These are phyloP conservation scores for Drosophila subobscura DNA, from an alignment of 1,140 invertebrate genomes.

Conservation along the genomic window DNA sequence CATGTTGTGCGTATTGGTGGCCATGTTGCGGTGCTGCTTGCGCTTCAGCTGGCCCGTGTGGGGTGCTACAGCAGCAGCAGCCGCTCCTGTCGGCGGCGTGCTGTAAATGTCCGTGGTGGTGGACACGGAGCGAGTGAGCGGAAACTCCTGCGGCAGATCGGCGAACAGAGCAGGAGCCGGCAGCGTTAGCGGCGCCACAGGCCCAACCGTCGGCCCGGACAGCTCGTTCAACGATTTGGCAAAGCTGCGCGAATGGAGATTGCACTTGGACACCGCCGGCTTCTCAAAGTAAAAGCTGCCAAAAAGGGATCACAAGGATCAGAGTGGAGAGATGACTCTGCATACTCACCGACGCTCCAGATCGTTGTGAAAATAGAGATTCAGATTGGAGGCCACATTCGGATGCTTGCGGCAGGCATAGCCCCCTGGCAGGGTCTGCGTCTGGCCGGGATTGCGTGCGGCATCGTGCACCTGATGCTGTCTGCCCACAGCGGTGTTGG, in stretches of 20 bases:
- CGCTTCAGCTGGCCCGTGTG: slow-evolving; percentile 15
- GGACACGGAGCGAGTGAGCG: slow-evolving; percentile 78
- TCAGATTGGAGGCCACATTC: slow-evolving; percentile 53
- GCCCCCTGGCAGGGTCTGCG: slow-evolving; percentile 57
- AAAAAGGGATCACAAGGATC: not conserved
- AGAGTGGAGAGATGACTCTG: not conserved
- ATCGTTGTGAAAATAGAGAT: slow-evolving; percentile 66
- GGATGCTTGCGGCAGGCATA: slow-evolving; percentile 66
- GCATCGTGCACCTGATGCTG: slow-evolving; percentile 63
- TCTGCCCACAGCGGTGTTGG: slow-evolving; percentile 36
- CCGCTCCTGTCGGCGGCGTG: not conserved
- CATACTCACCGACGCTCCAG: slow-evolving; percentile 54
- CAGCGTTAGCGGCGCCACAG: slow-evolving; percentile 29
- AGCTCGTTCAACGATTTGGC: slow-evolving; percentile 82
- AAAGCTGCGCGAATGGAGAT: slow-evolving; percentile 75
- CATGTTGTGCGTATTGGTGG: slow-evolving; percentile 54
- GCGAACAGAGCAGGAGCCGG: slow-evolving; percentile 51
- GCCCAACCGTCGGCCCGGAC: slow-evolving; percentile 51
- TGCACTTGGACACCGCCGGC: slow-evolving; percentile 70
- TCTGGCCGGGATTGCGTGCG: slow-evolving; percentile 16
- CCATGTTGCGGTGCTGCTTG: slow-evolving; percentile 54
- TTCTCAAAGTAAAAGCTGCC: slow-evolving; percentile 80
- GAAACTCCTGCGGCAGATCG: slow-evolving; percentile 77
- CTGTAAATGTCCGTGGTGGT: slow-evolving; percentile 79
- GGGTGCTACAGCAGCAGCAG: not conserved